A percentile compares a stretch with the other conserved stretches of the same genome.
These are phyloP conservation scores for Lota lota DNA, from an alignment of 2,113 vertebrate species.

Conservation along the genomic window DNA sequence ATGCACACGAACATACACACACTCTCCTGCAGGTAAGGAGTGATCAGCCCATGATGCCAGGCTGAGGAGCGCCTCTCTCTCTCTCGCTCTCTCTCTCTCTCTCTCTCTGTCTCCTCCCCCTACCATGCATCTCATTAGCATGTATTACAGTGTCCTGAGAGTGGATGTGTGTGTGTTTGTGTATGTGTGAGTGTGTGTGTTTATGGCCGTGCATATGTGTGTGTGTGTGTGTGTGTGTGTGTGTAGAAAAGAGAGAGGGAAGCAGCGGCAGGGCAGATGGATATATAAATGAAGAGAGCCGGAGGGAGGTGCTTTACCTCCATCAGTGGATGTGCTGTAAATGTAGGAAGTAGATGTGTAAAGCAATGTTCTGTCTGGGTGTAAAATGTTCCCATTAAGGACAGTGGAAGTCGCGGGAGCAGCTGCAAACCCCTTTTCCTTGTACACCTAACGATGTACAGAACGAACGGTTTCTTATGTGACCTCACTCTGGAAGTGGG, in stretches of 20 bases:
- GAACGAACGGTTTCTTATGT: no score
- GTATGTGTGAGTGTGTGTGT: neutral
- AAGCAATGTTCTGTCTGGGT: no score
- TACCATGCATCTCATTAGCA: conserved; percentile 73
- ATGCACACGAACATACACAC: neutral
- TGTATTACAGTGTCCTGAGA: conserved; percentile 62
- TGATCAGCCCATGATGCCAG: conserved; percentile 57
- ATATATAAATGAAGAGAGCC: conserved; percentile 16
- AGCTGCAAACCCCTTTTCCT: no score
- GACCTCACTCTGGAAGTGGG: no score
- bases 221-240: conserved; percentile 31
- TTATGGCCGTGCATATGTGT: conserved; percentile 21
- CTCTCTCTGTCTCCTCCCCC: conserved; percentile 42
- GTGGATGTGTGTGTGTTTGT: conserved; percentile 25
- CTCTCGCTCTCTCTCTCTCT: conserved; percentile 39
- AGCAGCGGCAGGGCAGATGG: conserved; percentile 41
- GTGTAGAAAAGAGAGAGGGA: neutral
- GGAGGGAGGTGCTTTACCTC: conserved; percentile 8
- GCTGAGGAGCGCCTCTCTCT: conserved; percentile 59
- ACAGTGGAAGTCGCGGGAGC: no score
- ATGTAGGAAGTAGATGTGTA: neutral
- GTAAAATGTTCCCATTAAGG: no score
- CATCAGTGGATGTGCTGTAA: conserved; percentile 16
- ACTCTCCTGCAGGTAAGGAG: conserved; percentile 59
- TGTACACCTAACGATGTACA: no score